Percentiles rank a stretch among this genome's conserved stretches.
These are phyloP conservation scores for Spisula solida DNA, from an alignment of 2,888 invertebrate species.

Conservation along the genomic window DNA sequence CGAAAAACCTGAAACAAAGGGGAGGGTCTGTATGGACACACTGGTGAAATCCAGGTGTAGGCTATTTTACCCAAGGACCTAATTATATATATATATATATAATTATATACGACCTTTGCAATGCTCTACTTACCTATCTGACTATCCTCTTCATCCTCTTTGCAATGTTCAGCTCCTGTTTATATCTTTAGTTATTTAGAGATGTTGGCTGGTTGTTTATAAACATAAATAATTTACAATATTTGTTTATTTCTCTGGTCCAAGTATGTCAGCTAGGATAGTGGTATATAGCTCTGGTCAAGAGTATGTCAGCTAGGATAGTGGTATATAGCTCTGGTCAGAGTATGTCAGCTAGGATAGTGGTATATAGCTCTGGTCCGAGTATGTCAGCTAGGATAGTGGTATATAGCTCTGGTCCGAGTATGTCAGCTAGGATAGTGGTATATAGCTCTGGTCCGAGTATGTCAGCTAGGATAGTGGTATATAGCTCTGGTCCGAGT, in stretches of 20 bases:
- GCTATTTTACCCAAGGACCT: neutral
- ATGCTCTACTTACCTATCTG: too few relatives aligned
- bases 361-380: too few relatives aligned
- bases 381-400: too few relatives aligned
- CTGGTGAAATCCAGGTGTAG: neutral
- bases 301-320: too few relatives aligned
- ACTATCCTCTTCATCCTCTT: too few relatives aligned
- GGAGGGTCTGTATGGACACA: too few relatives aligned
- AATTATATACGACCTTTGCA: neutral
- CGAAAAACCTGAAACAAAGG: too few relatives aligned
- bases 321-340: too few relatives aligned
- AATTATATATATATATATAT: neutral
- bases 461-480: neutral
- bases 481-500: neutral
- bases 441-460: neutral
- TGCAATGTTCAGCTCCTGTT: neutral
- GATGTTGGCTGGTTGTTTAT: neutral
- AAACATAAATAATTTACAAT: neutral
- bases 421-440: neutral
- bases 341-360: too few relatives aligned
- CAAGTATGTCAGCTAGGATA: neutral
- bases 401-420: too few relatives aligned
- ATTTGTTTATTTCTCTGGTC: slow-evolving; percentile 11
- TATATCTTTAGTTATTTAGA: neutral
- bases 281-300: too few relatives aligned